These are phyloP conservation scores for Macroramphosus scolopax DNA, from an alignment of 2,797 vertebrate genomes.

Conservation along the genomic window DNA sequence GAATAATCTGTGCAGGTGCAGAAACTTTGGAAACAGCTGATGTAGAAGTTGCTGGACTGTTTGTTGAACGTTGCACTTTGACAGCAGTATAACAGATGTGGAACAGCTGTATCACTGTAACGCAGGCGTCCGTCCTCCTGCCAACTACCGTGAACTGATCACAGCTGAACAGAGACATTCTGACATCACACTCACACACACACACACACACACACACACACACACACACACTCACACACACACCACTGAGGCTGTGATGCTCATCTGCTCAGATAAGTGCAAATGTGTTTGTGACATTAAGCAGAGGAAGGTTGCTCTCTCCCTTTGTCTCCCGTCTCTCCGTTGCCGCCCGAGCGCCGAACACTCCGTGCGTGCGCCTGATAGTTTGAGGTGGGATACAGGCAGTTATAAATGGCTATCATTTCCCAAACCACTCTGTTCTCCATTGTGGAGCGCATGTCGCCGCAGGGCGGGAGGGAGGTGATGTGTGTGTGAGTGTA, in stretches of 20 bases:
- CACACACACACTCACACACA: slow-evolving; percentile 3
- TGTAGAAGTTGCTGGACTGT: too few species aligned
- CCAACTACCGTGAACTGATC: not conserved
- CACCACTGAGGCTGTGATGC: slow-evolving; percentile 79
- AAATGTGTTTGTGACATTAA: slow-evolving; percentile 91
- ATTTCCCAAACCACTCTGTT: slow-evolving; percentile 82
- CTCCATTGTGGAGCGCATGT: slow-evolving; percentile 78
- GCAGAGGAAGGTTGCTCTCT: slow-evolving; percentile 56
- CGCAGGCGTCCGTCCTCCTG: not conserved
- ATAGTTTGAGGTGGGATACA: slow-evolving; percentile 44
- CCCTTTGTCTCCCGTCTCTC: slow-evolving; percentile 45
- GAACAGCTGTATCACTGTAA: not conserved
- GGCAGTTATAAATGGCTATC: slow-evolving; percentile 86
- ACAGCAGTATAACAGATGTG: too few species aligned
- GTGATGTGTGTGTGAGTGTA: slow-evolving; percentile 66
- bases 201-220: not conserved
- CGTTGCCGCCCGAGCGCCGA: slow-evolving; percentile 18
- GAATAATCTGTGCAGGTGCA: too few species aligned
- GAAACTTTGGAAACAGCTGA: too few species aligned
- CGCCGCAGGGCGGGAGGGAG: slow-evolving; percentile 59
- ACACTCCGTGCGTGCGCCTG: slow-evolving; percentile 26
- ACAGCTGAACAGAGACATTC: not conserved
- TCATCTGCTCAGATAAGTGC: slow-evolving; percentile 92
- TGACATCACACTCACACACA: not conserved
- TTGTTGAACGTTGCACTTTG: too few species aligned